Evolutionary conservation across 2,113 vertebrate genomes (phyloP).

Genomic region (Chionis minor): DNA sequence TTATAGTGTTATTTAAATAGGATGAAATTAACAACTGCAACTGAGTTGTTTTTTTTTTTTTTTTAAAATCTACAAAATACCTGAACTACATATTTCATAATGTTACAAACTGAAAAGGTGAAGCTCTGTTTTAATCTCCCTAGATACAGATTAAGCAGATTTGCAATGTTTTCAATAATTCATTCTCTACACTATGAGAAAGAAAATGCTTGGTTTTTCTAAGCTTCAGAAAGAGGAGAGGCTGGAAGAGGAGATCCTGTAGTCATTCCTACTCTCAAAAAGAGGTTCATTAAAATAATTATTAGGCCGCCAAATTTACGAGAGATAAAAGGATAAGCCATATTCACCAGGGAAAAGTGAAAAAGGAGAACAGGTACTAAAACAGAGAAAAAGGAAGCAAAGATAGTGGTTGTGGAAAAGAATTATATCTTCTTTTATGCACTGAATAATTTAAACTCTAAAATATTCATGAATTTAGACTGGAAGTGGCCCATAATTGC

Average conservation of each 20-base stretch:
- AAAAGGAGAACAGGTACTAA: background rate
- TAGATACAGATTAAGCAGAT: background rate
- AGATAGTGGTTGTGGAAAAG: background rate
- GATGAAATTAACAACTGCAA: background rate
- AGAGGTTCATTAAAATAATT: slow-evolving; percentile 12
- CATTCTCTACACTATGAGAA: background rate
- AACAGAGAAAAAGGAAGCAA: background rate
- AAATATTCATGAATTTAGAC: background rate
- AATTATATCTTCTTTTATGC: background rate
- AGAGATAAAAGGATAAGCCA: background rate
- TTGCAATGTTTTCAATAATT: background rate
- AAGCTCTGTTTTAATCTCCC: background rate
- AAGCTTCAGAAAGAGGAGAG: background rate
- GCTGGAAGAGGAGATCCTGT: background rate
- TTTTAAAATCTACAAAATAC: background rate
- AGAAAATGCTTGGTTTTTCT: background rate
- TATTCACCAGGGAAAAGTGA: background rate
- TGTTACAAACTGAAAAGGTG: background rate
- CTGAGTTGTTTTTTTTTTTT: no score
- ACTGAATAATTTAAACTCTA: background rate
- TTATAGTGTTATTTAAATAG: background rate
- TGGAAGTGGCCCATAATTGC: background rate
- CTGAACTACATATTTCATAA: background rate
- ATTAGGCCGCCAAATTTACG: background rate
- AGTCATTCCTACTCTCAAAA: background rate